Conservation (phyloP, 2,113 vertebrate genomes). For the Zootoca vivipara region DNA sequence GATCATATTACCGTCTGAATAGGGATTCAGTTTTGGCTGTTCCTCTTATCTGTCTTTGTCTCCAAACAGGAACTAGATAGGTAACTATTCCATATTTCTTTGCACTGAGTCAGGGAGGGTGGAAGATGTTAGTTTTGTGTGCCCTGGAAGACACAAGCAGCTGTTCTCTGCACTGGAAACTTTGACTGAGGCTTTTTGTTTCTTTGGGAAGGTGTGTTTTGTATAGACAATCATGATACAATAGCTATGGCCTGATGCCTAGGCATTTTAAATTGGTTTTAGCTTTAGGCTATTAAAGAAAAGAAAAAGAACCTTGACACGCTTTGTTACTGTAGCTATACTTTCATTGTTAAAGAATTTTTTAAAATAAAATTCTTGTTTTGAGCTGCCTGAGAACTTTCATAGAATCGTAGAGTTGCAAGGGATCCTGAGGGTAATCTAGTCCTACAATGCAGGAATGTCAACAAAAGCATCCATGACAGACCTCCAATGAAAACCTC, state of each 20-base stretch:
- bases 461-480: no score
- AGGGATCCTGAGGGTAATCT: no score
- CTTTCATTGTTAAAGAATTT: background rate
- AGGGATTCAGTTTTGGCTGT: no score
- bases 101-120: no score
- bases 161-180: background rate
- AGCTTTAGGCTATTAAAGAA: background rate
- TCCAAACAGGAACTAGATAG: no score
- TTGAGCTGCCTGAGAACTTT: background rate
- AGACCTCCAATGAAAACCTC: no score
- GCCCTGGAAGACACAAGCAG: background rate
- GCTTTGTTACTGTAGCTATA: background rate
- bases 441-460: no score
- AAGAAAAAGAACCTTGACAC: no score
- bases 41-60: no score
- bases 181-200: background rate
- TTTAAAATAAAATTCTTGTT: background rate
- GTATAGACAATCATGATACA: background rate
- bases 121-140: background rate
- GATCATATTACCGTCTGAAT: background rate
- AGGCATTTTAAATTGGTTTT: background rate
- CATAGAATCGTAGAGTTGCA: no score
- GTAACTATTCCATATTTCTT: background rate
- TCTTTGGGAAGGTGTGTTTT: background rate
- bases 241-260: no score